Evolutionary conservation across 2,113 vertebrate genomes (phyloP).

Genomic region (Saguinus imperator): DNA sequence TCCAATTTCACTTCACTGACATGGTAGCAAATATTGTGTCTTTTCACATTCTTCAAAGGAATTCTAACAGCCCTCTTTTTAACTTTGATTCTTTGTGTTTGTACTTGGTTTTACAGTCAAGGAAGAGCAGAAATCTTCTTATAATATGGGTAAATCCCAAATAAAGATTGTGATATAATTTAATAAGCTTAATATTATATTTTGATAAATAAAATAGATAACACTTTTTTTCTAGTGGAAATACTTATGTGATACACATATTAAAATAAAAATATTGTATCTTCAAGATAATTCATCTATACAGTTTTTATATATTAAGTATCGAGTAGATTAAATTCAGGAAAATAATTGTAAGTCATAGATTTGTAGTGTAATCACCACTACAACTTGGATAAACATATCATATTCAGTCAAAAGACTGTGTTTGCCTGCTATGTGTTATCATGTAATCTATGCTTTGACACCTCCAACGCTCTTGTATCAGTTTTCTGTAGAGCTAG

Average conservation of each 20-base stretch:
- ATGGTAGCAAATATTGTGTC: slow-evolving; percentile 55
- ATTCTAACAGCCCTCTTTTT: slow-evolving; percentile 45
- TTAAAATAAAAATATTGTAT: background rate
- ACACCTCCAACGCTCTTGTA: fast-evolving
- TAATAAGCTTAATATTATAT: background rate
- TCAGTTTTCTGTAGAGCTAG: background rate
- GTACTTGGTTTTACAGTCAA: slow-evolving; percentile 19
- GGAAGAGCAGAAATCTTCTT: slow-evolving; percentile 11
- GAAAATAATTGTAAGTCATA: background rate
- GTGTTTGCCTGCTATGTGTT: background rate
- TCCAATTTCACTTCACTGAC: slow-evolving; percentile 55
- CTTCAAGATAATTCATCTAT: background rate
- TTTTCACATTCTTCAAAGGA: slow-evolving; percentile 72
- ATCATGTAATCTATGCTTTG: fast-evolving
- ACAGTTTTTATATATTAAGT: background rate
- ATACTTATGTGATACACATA: background rate
- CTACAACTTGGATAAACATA: background rate
- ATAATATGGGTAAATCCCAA: background rate
- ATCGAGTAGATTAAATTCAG: background rate
- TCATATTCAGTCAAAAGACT: background rate
- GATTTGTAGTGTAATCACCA: background rate
- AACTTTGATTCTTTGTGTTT: slow-evolving; percentile 54
- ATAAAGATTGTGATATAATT: background rate
- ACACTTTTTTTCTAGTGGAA: background rate
- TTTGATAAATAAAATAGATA: background rate